phyloP scores from a whole-genome alignment of 2,113 vertebrate species.

The Boleophthalmus pectinirostris region DNA sequence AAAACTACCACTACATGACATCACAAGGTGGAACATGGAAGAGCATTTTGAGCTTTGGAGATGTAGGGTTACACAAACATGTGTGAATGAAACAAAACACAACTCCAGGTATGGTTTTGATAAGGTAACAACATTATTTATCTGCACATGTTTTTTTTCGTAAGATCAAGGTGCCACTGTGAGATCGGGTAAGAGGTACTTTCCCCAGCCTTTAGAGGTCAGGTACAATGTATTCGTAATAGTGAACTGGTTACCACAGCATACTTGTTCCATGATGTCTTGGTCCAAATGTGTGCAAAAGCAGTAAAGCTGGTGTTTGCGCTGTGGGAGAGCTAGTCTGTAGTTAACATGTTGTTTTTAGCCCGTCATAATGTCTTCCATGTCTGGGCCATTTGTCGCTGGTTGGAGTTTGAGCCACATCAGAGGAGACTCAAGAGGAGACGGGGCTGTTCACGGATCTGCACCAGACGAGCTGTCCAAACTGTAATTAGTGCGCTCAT shows the following conservation, averaged over 20 bases:
- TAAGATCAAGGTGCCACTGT: not conserved
- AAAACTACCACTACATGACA: too few species aligned
- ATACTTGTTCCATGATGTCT: conserved; percentile 43
- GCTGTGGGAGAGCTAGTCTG: conserved; percentile 65
- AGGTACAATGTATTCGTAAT: not conserved
- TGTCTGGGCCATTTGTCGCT: conserved; percentile 69
- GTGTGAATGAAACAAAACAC: too few species aligned
- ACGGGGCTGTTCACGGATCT: conserved; percentile 52
- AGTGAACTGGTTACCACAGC: not conserved
- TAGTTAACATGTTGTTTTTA: conserved; percentile 75
- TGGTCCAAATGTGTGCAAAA: conserved; percentile 57
- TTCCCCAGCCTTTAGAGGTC: not conserved
- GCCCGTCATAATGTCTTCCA: conserved; percentile 67
- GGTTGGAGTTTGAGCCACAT: conserved; percentile 62
- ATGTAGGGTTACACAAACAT: too few species aligned
- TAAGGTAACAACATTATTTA: not conserved
- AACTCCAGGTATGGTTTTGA: too few species aligned
- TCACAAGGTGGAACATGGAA: too few species aligned
- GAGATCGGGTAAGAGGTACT: not conserved
- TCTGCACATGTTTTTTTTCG: not conserved
- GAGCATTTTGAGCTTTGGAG: too few species aligned
- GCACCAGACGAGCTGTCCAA: conserved; percentile 46
- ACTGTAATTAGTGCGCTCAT: conserved; percentile 48
- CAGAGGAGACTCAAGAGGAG: conserved; percentile 52
- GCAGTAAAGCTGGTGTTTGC: conserved; percentile 61